These are phyloP conservation scores for Nanorana parkeri DNA, from an alignment of 2,113 vertebrate species.

Conservation along the genomic window DNA sequence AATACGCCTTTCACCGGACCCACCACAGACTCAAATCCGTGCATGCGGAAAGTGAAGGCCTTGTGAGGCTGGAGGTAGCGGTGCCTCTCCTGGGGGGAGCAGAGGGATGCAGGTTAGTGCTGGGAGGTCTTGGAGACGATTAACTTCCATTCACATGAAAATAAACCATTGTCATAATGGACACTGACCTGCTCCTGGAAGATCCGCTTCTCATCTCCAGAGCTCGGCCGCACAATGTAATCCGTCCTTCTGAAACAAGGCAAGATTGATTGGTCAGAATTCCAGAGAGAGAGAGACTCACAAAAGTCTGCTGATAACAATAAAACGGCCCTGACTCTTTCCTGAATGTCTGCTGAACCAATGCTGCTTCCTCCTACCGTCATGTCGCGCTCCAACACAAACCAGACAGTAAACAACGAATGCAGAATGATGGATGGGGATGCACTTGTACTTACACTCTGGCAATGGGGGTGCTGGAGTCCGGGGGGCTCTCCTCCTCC, in stretches of 20 bases:
- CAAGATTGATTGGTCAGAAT: no score
- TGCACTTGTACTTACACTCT: constrained; percentile 82
- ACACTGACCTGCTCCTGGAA: constrained; percentile 94
- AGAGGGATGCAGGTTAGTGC: not conserved
- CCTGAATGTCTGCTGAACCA: no score
- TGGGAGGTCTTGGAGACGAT: no score
- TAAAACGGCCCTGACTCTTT: no score
- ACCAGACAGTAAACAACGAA: no score
- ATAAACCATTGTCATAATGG: no score
- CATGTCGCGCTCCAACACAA: no score
- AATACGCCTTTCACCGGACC: constrained; percentile 97
- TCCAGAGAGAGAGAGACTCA: no score
- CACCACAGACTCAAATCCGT: constrained; percentile 95
- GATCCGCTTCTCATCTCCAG: constrained; percentile 91
- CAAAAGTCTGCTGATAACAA: no score
- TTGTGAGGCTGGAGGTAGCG: constrained; percentile 97
- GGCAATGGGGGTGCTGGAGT: constrained; percentile 83
- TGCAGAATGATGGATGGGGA: no score
- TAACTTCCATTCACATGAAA: no score
- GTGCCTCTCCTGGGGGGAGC: constrained; percentile 83
- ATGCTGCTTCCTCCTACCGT: no score
- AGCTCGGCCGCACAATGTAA: constrained; percentile 96
- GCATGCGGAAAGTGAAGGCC: constrained; percentile 96
- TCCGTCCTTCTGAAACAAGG: constrained; percentile 88
- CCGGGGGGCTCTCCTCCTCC: constrained; percentile 87